Conservation (phyloP, 2,113 vertebrate species). For the Mugil cephalus region DNA sequence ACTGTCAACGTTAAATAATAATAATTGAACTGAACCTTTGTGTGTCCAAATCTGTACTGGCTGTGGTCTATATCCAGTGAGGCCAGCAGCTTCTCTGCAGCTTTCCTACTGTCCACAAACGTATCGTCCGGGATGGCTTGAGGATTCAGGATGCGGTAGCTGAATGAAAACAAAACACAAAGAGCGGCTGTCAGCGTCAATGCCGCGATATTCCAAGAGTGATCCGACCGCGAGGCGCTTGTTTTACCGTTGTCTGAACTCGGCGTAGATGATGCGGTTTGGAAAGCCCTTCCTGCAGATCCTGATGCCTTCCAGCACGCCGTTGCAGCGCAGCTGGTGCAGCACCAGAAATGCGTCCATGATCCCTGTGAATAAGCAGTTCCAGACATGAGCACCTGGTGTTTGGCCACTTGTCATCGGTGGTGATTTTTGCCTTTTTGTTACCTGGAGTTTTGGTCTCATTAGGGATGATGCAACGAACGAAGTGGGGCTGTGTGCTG, state of each 20-base stretch:
- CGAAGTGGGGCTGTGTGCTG: slow-evolving; percentile 95
- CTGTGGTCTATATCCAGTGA: slow-evolving; percentile 86
- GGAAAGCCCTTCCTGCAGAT: slow-evolving; percentile 91
- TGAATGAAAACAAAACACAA: slow-evolving; percentile 55
- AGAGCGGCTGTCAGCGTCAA: not conserved
- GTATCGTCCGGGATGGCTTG: slow-evolving; percentile 93
- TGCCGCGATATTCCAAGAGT: not conserved
- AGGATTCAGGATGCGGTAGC: slow-evolving; percentile 95
- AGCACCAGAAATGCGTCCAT: slow-evolving; percentile 88
- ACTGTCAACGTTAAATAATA: too few relatives aligned
- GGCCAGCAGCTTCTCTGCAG: slow-evolving; percentile 86
- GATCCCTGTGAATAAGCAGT: slow-evolving; percentile 73
- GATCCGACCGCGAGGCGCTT: not conserved
- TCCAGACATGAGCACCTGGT: not conserved
- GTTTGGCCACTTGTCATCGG: not conserved
- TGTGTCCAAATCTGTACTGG: slow-evolving; percentile 90
- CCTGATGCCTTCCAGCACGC: slow-evolving; percentile 89
- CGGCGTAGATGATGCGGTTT: slow-evolving; percentile 86
- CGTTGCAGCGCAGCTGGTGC: slow-evolving; percentile 90
- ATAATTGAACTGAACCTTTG: slow-evolving; percentile 80
- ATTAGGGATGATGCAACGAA: slow-evolving; percentile 95
- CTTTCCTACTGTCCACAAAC: slow-evolving; percentile 94
- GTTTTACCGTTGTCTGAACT: slow-evolving; percentile 88
- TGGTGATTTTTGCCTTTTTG: not conserved
- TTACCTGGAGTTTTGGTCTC: slow-evolving; percentile 94